Evolutionary conservation across 2,888 invertebrate genomes (phyloP), one percentile per base, ranked within the genome.

Genomic region (Aquatica leii): DNA sequence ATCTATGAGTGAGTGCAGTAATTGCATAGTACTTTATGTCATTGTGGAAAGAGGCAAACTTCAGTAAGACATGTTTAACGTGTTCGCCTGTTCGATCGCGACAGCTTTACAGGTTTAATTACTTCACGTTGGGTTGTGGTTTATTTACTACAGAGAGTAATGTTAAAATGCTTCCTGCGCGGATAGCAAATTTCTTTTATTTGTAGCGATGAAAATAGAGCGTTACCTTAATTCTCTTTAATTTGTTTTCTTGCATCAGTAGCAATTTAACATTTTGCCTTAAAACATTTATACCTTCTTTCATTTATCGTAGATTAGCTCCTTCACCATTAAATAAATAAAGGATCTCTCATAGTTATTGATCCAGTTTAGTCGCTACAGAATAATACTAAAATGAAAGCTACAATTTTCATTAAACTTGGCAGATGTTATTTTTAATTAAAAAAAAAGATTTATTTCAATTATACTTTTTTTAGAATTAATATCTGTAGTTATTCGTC

Each of bases 161-260:
- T 48, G 66, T 17, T 43, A 20, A 54, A 55, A 54, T 48, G 55
- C 50, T 54, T 60, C 48, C 41, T 46, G 56, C 48, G 63, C 66
- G 57, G 67, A 61, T 62, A 54, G 59, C 56, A 53, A 70, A 65
- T 71, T 70, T 70, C 67, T 71, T 71, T 69, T 66, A 65, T 69
- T 70, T 68, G 60, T 55, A 37, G 59, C 40, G 66, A 66, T 66
- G 68, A 65, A 67, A 59, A 67, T 60, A 62, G 67, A 67, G 59
- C 54, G 62, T 59, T 31, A 59, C 49, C 34, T 41, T 67, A 65
- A 67, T 69, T 69, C 62, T 54, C 51, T 67, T 68, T 64, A 56
- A 31, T 43, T 58, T 51, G 43, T 35, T 24, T 34, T 21, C 40
- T 41, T 48, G 24, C 53, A 18, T 18, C 20, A 9, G 46, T 20